These are phyloP conservation scores for Motacilla tschutschensis DNA, from an alignment of 2,113 vertebrate genomes.

Conservation along the genomic window DNA sequence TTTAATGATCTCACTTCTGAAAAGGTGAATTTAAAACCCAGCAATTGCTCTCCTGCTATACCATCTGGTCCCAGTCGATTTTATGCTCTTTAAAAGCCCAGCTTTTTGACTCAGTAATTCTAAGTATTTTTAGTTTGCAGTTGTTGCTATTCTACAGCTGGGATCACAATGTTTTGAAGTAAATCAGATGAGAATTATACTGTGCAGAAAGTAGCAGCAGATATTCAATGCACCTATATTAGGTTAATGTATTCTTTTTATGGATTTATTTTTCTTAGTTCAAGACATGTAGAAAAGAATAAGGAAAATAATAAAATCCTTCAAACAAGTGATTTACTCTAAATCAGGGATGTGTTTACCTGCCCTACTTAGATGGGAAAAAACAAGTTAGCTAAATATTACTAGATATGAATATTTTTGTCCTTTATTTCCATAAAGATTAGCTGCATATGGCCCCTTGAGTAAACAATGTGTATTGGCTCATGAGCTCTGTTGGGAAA, in stretches of 20 bases:
- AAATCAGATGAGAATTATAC: conserved; percentile 59
- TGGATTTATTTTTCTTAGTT: conserved; percentile 58
- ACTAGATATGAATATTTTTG: conserved; percentile 69
- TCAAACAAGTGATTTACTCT: conserved; percentile 67
- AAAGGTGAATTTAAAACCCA: not conserved
- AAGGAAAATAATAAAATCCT: conserved; percentile 58
- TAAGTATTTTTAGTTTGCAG: conserved; percentile 41
- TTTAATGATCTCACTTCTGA: not conserved
- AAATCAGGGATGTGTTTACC: conserved; percentile 61
- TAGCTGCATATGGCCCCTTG: conserved; percentile 51
- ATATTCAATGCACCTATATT: conserved; percentile 57
- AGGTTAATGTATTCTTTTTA: conserved; percentile 67
- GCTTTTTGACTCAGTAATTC: conserved; percentile 39
- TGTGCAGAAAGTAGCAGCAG: conserved; percentile 4
- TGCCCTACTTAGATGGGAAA: conserved; percentile 62
- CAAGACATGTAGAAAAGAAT: conserved; percentile 33
- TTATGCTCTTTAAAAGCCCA: conserved; percentile 15
- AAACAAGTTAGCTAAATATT: conserved; percentile 65
- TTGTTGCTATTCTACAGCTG: conserved; percentile 51
- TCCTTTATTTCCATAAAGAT: conserved; percentile 75
- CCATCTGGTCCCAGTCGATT: conserved; percentile 14
- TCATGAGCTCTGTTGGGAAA: conserved; percentile 10
- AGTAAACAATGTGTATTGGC: conserved; percentile 50
- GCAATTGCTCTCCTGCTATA: not conserved
- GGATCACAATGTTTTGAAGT: conserved; percentile 63